phyloP scores from a whole-genome alignment of 2,888 invertebrate genomes.

The Drosophila putrida region DNA sequence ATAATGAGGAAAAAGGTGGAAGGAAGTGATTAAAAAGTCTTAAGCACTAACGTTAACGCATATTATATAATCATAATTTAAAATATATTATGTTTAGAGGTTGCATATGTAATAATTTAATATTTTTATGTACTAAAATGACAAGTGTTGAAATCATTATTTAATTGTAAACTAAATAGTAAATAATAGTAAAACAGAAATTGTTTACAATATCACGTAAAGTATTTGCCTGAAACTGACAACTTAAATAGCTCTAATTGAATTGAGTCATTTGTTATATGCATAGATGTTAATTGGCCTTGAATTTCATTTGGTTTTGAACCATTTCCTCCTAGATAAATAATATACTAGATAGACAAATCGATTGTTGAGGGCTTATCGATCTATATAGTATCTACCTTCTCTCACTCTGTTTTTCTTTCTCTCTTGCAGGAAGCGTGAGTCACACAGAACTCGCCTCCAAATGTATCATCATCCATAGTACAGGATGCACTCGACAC shows the following conservation, averaged over 20 bases:
- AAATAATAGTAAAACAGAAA: neutral
- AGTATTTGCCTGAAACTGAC: conserved; percentile 5
- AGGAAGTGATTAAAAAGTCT: conserved; percentile 4
- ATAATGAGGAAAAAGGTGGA: conserved; percentile 18
- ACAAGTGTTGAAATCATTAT: neutral
- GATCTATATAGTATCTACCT: neutral
- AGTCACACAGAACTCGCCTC: conserved; percentile 51
- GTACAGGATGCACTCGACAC: conserved; percentile 36
- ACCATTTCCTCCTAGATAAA: neutral
- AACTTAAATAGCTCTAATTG: conserved; percentile 31
- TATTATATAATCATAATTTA: conserved; percentile 32
- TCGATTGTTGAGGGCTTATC: neutral
- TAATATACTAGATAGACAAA: neutral
- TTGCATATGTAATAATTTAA: neutral
- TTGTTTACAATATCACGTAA: conserved; percentile 4
- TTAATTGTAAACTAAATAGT: neutral
- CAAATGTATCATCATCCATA: conserved; percentile 52
- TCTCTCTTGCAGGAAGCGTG: conserved; percentile 48
- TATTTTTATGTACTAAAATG: neutral
- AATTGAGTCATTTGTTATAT: conserved; percentile 32
- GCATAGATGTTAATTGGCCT: conserved; percentile 57
- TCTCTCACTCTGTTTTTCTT: neutral
- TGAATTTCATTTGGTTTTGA: conserved; percentile 20
- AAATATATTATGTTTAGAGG: neutral
- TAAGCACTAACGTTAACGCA: neutral